Conservation (phyloP, 1,140 invertebrate genomes). For the Brachystomella parvula region DNA sequence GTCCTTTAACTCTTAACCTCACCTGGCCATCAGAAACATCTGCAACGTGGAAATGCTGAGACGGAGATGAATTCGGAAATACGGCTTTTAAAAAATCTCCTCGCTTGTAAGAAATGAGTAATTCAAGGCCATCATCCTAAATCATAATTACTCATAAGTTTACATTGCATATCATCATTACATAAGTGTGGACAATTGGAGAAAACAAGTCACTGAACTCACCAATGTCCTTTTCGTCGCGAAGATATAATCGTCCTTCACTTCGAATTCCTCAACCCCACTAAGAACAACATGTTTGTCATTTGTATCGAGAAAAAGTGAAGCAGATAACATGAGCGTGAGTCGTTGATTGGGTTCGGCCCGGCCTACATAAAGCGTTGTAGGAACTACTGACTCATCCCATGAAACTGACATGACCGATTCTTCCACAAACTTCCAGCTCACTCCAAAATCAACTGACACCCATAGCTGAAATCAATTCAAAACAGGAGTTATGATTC, state of each 20-base stretch:
- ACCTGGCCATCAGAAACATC: constrained; percentile 71
- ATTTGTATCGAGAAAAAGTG: constrained; percentile 43
- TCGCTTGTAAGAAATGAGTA: constrained; percentile 68
- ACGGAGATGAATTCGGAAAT: constrained; percentile 60
- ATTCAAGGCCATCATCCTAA: constrained; percentile 53
- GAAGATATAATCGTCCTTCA: constrained; percentile 76
- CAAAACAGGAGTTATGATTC: constrained; percentile 7
- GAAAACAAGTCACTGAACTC: no score
- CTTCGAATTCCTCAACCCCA: constrained; percentile 69
- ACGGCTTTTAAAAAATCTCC: constrained; percentile 60
- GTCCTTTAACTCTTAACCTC: background rate
- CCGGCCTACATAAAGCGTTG: constrained; percentile 60
- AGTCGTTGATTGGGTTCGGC: constrained; percentile 55
- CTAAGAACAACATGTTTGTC: constrained; percentile 51
- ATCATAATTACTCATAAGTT: no score
- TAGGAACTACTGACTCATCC: constrained; percentile 46
- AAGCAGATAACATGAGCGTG: constrained; percentile 51
- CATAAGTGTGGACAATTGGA: no score
- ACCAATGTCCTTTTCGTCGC: constrained; percentile 54
- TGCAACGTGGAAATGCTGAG: constrained; percentile 67
- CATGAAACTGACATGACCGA: constrained; percentile 70
- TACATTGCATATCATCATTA: no score
- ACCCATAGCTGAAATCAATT: constrained; percentile 57
- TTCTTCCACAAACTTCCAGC: constrained; percentile 58
- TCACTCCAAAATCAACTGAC: constrained; percentile 62